Percentiles rank a stretch among this genome's conserved stretches.
phyloP scores from a whole-genome alignment of 2,888 invertebrate genomes.

The Desoria tigrina region DNA sequence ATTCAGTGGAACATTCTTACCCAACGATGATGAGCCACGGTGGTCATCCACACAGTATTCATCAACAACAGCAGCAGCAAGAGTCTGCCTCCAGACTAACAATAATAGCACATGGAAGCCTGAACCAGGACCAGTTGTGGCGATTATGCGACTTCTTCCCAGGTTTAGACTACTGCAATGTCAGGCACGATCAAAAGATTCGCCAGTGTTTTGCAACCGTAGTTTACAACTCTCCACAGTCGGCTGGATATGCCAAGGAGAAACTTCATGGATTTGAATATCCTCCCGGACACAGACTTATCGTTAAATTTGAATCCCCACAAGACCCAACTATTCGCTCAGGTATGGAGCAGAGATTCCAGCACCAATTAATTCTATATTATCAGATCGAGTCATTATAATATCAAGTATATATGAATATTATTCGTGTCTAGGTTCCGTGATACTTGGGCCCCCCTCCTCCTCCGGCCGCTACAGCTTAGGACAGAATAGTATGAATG shows the following conservation, averaged over 20 bases:
- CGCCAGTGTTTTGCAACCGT: conserved; percentile 63
- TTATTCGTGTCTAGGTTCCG: conserved; percentile 4
- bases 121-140: conserved; percentile 76
- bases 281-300: conserved; percentile 80
- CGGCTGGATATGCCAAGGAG: conserved; percentile 74
- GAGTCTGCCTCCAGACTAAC: conserved; percentile 61
- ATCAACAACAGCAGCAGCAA: conserved; percentile 36
- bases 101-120: conserved; percentile 71
- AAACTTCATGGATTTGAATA: conserved; percentile 90
- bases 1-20: conserved; percentile 49
- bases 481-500: background rate
- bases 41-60: conserved; percentile 43
- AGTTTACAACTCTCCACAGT: conserved; percentile 71
- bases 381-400: background rate
- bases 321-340: conserved; percentile 40
- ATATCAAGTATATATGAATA: background rate
- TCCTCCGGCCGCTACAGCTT: background rate
- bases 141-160: conserved; percentile 84
- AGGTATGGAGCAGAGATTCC: conserved; percentile 23
- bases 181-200: conserved; percentile 56
- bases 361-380: background rate
- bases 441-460: conserved; percentile 6
- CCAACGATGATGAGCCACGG: conserved; percentile 50
- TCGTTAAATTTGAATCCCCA: conserved; percentile 67
- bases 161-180: conserved; percentile 63